These are phyloP conservation scores for Rosalia funebris DNA, from an alignment of 2,888 invertebrate species.

Conservation along the genomic window DNA sequence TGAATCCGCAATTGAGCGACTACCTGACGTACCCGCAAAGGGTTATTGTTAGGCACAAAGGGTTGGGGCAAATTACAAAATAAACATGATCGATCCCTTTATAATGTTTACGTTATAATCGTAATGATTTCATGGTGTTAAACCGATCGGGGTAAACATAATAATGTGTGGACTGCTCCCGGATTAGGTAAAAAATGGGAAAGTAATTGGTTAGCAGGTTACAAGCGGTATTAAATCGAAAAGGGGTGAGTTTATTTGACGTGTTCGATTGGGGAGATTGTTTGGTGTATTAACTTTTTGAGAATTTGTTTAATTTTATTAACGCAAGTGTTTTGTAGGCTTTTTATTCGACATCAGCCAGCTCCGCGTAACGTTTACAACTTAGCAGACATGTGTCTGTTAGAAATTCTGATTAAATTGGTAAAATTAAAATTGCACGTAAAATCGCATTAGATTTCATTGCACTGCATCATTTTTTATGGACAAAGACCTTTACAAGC, in stretches of 20 bases:
- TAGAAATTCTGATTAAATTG: no score
- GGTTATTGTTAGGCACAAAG: slow-evolving; percentile 49
- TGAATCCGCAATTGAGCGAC: slow-evolving; percentile 8
- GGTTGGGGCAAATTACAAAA: slow-evolving; percentile 52
- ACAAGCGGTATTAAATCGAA: not conserved
- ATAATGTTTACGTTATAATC: slow-evolving; percentile 44
- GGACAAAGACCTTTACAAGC: no score
- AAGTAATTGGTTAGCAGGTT: slow-evolving; percentile 15
- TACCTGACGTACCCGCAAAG: slow-evolving; percentile 45
- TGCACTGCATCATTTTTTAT: no score
- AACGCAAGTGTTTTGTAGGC: no score
- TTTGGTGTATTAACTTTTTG: not conserved
- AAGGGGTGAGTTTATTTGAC: slow-evolving; percentile 6
- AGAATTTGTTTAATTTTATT: no score
- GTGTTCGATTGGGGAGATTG: not conserved
- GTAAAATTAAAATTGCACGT: no score
- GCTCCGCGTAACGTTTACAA: no score
- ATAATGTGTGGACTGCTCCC: slow-evolving; percentile 34
- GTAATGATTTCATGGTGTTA: slow-evolving; percentile 48
- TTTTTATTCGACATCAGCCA: no score
- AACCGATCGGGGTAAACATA: slow-evolving; percentile 39
- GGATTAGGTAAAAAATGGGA: slow-evolving; percentile 32
- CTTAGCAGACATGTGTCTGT: no score
- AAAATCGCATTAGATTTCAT: no score
- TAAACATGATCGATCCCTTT: slow-evolving; percentile 55